A percentile compares a stretch with the other conserved stretches of the same genome.
These are phyloP conservation scores for Drosophila cardini DNA, from an alignment of 1,140 invertebrate genomes.

Conservation along the genomic window DNA sequence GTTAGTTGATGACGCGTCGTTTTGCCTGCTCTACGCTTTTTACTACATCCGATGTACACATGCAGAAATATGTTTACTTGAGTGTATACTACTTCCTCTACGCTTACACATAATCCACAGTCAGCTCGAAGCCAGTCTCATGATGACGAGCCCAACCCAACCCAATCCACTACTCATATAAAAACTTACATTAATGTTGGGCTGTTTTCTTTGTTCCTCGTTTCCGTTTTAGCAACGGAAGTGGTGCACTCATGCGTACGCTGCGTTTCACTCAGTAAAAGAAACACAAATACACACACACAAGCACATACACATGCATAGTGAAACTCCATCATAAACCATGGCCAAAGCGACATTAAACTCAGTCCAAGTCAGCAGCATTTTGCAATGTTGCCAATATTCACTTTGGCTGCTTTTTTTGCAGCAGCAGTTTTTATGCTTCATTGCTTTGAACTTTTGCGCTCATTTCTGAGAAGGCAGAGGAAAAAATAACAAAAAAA, in stretches of 20 bases:
- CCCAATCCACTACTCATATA: conserved; percentile 12
- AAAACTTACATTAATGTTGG: conserved; percentile 28
- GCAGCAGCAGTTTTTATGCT: conserved; percentile 63
- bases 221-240: conserved; percentile 78
- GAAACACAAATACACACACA: conserved; percentile 1
- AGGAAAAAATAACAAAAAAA: conserved; percentile 1
- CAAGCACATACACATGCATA: too few relatives aligned
- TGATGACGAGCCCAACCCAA: conserved; percentile 5
- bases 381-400: conserved; percentile 61
- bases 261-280: conserved; percentile 61
- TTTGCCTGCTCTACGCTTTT: conserved; percentile 37
- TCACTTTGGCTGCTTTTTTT: conserved; percentile 44
- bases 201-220: conserved; percentile 62
- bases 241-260: conserved; percentile 78
- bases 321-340: conserved; percentile 24
- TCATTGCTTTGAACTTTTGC: conserved; percentile 81
- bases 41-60: conserved; percentile 38
- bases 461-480: conserved; percentile 53
- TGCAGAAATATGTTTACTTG: conserved; percentile 4
- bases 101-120: conserved; percentile 49
- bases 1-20: conserved; percentile 59
- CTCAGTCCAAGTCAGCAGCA: conserved; percentile 22
- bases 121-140: conserved; percentile 31
- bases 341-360: conserved; percentile 34
- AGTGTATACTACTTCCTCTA: conserved; percentile 69